Evolutionary conservation across 2,113 vertebrate species (phyloP).

Genomic region (Python bivittatus): DNA sequence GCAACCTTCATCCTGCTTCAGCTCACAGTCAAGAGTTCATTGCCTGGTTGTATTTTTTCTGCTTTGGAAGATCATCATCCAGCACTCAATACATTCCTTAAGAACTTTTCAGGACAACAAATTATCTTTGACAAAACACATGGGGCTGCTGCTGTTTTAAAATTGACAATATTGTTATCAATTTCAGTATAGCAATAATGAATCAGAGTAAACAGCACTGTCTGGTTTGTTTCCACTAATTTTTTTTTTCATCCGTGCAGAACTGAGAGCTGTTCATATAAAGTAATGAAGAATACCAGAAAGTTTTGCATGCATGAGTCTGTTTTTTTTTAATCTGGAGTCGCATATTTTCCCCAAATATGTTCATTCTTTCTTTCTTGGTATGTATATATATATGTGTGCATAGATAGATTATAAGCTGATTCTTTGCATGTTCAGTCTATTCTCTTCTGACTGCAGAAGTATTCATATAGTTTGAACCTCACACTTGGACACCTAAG

Average conservation of each 20-base stretch:
- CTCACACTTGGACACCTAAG: background rate
- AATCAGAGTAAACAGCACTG: background rate
- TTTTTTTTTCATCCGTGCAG: background rate
- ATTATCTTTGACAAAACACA: background rate
- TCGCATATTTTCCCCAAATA: background rate
- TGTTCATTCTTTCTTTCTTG: background rate
- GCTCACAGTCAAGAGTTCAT: background rate
- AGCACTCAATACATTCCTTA: background rate
- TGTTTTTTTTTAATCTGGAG: background rate
- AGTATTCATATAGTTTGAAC: background rate
- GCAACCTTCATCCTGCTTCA: background rate
- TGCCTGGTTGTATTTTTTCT: background rate
- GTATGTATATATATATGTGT: background rate
- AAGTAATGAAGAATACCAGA: background rate
- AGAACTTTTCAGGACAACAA: background rate
- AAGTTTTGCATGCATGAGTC: background rate
- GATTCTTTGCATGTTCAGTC: background rate
- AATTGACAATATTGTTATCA: background rate
- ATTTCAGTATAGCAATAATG: background rate
- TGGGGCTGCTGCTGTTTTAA: background rate
- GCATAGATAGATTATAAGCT: background rate
- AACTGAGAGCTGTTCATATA: background rate
- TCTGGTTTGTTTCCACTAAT: background rate
- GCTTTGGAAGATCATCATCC: background rate
- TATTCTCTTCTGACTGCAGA: background rate